These are phyloP conservation scores for Clavelina lepadiformis DNA, from an alignment of 23 tunicate genomes.

Conservation along the genomic window DNA sequence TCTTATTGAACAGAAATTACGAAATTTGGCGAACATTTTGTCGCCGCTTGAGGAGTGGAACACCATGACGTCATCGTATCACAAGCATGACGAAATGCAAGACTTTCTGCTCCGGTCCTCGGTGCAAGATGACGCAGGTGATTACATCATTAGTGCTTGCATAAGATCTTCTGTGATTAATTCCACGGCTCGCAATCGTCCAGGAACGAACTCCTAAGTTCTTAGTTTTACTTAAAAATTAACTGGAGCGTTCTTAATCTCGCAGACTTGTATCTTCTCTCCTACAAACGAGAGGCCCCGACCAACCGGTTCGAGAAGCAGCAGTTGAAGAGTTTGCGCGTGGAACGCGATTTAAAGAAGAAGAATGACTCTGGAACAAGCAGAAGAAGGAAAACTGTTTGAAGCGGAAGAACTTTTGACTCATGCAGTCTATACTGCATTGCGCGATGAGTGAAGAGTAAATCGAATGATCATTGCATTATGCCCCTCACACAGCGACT, in stretches of 20 bases:
- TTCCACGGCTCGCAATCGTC: too few relatives aligned
- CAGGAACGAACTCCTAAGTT: too few relatives aligned
- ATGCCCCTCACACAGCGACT: too few relatives aligned
- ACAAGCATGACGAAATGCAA: constrained; percentile 56
- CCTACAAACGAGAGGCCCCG: constrained; percentile 96
- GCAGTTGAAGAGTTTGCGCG: constrained; percentile 54
- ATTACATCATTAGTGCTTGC: not conserved
- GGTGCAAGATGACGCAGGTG: constrained; percentile 68
- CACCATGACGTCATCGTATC: constrained; percentile 35
- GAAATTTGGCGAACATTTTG: constrained; percentile 54
- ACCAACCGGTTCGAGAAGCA: constrained; percentile 79
- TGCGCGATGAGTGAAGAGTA: too few relatives aligned
- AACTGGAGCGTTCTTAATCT: too few relatives aligned
- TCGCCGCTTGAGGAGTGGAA: constrained; percentile 88
- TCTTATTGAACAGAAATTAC: constrained; percentile 58
- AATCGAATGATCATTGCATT: too few relatives aligned
- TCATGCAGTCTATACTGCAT: too few relatives aligned
- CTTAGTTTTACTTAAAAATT: too few relatives aligned
- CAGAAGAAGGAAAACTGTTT: too few relatives aligned
- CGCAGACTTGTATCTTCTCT: constrained; percentile 75
- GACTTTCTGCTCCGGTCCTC: constrained; percentile 71
- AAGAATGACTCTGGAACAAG: too few relatives aligned
- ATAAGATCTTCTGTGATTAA: too few relatives aligned
- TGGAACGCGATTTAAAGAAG: constrained; percentile 33
- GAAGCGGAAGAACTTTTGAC: too few relatives aligned